Percentiles rank a stretch among this genome's conserved stretches.
These are phyloP conservation scores for Calcarius lapponicus DNA, from an alignment of 2,797 vertebrate genomes.

Conservation along the genomic window DNA sequence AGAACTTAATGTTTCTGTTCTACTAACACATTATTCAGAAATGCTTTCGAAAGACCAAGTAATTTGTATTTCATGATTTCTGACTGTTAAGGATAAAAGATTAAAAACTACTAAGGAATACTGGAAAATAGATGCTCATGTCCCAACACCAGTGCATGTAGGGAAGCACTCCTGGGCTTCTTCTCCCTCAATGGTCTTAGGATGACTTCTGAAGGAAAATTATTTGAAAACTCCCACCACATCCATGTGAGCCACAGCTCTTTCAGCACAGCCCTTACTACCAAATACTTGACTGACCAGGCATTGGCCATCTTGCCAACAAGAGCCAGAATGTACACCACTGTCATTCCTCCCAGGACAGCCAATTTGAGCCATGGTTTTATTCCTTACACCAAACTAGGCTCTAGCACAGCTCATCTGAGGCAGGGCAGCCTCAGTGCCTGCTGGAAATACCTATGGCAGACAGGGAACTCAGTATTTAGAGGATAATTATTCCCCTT, in stretches of 20 bases:
- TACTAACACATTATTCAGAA: neutral
- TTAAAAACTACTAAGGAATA: neutral
- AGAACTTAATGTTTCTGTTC: neutral
- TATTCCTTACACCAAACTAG: neutral
- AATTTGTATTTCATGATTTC: neutral
- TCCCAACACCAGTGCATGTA: neutral
- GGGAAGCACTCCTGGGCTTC: neutral
- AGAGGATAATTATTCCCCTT: neutral
- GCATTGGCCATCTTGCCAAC: neutral
- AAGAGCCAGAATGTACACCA: rapidly evolving
- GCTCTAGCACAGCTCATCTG: neutral
- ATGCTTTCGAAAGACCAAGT: neutral
- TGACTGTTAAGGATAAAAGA: neutral
- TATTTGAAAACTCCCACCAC: neutral
- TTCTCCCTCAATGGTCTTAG: neutral
- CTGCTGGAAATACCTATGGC: neutral
- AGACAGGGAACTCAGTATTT: neutral
- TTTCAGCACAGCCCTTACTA: neutral
- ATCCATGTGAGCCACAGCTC: neutral
- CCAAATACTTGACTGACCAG: neutral
- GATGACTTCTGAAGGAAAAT: neutral
- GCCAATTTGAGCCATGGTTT: rapidly evolving
- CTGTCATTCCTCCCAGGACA: neutral
- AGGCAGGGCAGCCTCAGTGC: neutral
- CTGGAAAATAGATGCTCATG: neutral